phyloP scores from a whole-genome alignment of 2,113 vertebrate genomes.

The Saimiri boliviensis region DNA sequence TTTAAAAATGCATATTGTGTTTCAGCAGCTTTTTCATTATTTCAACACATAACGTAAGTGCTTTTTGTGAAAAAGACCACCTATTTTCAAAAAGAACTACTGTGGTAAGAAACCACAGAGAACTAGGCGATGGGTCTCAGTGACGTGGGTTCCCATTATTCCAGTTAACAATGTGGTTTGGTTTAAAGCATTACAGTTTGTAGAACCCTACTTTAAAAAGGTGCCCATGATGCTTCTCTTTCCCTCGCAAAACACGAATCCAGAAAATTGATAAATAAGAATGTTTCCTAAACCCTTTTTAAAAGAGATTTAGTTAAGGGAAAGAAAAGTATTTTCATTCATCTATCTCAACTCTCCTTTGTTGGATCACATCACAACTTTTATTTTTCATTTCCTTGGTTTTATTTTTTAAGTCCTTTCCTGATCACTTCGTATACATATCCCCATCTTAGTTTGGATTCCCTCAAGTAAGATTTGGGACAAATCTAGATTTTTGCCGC shows the following conservation, averaged over 20 bases:
- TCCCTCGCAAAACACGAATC: not conserved
- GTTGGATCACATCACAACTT: not conserved
- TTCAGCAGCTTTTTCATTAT: conserved; percentile 75
- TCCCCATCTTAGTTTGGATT: not conserved
- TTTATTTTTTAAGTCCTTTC: not conserved
- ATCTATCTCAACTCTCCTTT: not conserved
- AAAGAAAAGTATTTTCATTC: conserved; percentile 2
- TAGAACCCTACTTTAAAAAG: conserved; percentile 32
- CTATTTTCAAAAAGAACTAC: conserved; percentile 55
- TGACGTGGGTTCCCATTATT: not conserved
- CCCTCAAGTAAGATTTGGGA: not conserved
- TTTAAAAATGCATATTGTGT: conserved; percentile 83
- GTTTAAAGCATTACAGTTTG: conserved; percentile 8
- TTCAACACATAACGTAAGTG: conserved; percentile 67
- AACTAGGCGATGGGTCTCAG: not conserved
- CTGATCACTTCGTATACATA: not conserved
- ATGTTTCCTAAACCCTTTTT: not conserved
- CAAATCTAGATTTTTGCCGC: not conserved
- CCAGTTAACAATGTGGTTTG: conserved; percentile 1
- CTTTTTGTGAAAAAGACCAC: conserved; percentile 68
- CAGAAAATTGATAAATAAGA: conserved; percentile 18
- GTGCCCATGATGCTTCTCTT: not conserved
- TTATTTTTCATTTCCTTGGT: not conserved
- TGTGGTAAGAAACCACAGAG: conserved; percentile 49
- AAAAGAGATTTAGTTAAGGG: not conserved